A percentile compares a stretch with the other conserved stretches of the same genome.
These are phyloP conservation scores for Philonicus albiceps DNA, from an alignment of 2,888 invertebrate species.

Conservation along the genomic window DNA sequence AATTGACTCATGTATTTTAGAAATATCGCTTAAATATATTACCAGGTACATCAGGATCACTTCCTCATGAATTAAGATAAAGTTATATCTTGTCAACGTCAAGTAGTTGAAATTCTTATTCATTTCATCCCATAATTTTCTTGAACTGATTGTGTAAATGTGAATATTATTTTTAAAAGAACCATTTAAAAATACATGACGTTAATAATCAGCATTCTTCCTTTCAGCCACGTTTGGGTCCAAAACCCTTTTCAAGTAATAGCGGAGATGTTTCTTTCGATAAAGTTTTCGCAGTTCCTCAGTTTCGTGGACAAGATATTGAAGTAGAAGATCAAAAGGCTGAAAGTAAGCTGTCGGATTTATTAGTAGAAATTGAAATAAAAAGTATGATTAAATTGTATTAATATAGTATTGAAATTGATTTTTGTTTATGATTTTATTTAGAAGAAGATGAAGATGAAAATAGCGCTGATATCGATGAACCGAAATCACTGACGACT, in stretches of 20 bases:
- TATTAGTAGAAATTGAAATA: constrained; percentile 64
- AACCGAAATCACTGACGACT: constrained; percentile 79
- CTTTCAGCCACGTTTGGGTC: constrained; percentile 80
- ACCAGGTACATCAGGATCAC: background rate
- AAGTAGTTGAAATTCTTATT: background rate
- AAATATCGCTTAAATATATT: background rate
- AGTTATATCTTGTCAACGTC: background rate
- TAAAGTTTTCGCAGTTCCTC: constrained; percentile 82
- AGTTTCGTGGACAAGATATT: constrained; percentile 69
- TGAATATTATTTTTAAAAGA: constrained; percentile 20
- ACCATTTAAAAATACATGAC: background rate
- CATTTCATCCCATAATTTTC: background rate
- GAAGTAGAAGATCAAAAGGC: constrained; percentile 62
- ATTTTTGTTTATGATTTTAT: background rate
- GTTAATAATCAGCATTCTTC: constrained; percentile 47
- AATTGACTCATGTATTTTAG: too few species aligned
- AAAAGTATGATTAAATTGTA: constrained; percentile 63
- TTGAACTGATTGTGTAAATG: background rate
- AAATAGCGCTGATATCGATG: constrained; percentile 65
- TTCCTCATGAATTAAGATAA: too few species aligned
- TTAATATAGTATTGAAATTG: background rate
- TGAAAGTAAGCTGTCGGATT: constrained; percentile 55
- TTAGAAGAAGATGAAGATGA: constrained; percentile 52
- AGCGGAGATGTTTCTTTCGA: constrained; percentile 81
- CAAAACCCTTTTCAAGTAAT: constrained; percentile 84